phyloP scores from a whole-genome alignment of 2,888 invertebrate genomes.

The Leptopterna dolabrata region DNA sequence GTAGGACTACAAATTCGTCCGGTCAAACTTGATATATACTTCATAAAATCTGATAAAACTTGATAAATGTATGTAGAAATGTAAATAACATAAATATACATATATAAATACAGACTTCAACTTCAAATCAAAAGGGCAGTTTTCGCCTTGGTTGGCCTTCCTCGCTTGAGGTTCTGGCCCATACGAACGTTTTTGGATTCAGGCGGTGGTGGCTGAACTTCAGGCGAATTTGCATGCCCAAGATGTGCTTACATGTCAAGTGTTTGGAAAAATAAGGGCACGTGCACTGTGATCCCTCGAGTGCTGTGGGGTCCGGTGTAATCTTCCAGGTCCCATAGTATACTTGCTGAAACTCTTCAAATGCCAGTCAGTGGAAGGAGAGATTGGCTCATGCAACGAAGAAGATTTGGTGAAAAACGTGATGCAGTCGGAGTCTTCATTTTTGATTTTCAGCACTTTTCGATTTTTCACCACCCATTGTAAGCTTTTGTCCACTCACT shows the following conservation, averaged over 20 bases:
- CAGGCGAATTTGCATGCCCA: conserved; percentile 26
- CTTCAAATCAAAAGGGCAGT: no score
- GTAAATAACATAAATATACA: no score
- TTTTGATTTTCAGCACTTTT: conserved; percentile 30
- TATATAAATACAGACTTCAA: no score
- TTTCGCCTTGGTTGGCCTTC: neutral
- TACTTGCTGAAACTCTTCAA: conserved; percentile 13
- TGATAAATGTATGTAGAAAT: no score
- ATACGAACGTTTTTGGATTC: neutral
- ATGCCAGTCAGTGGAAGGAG: no score
- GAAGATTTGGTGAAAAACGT: neutral
- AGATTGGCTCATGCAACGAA: no score
- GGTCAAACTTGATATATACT: no score
- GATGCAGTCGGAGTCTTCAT: conserved; percentile 17
- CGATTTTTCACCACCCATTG: conserved; percentile 33
- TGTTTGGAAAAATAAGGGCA: no score
- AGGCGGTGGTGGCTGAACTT: neutral
- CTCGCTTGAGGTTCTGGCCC: conserved; percentile 8
- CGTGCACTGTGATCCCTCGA: no score
- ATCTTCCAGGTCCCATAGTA: conserved; percentile 4
- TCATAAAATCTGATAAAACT: no score
- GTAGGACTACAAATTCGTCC: no score
- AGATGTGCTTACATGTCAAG: conserved; percentile 22
- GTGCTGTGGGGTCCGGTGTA: neutral
- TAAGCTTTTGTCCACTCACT: conserved; percentile 38